Percentiles rank a stretch among this genome's conserved stretches.
Evolutionary conservation across 35 echinoderm and acorn worm species (phyloP).

Genomic region (Heliocidaris tuberculata): DNA sequence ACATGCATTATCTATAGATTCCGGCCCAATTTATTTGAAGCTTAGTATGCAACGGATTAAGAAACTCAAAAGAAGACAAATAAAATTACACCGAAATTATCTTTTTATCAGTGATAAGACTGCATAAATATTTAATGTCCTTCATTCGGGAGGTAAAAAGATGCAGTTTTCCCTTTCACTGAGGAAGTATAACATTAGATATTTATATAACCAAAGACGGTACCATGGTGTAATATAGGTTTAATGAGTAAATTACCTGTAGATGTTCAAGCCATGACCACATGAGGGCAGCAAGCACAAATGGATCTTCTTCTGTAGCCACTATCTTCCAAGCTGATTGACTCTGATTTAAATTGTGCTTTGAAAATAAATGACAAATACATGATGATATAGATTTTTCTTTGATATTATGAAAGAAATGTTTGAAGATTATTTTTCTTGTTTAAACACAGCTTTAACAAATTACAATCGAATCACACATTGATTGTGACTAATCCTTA

Average conservation of each 20-base stretch:
- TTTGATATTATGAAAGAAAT: not conserved
- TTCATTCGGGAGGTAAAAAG: not conserved
- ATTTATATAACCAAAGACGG: too few species aligned
- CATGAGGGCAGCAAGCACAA: conserved; percentile 66
- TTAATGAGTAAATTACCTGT: conserved; percentile 39
- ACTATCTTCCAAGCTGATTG: conserved; percentile 73
- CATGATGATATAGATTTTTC: not conserved
- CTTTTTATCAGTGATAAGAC: not conserved
- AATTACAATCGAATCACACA: too few species aligned
- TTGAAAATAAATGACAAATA: conserved; percentile 1
- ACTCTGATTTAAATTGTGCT: conserved; percentile 74
- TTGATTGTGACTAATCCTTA: too few species aligned
- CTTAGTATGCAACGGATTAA: not conserved
- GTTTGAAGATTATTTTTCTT: not conserved
- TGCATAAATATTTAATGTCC: not conserved
- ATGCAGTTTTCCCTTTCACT: not conserved
- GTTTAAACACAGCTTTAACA: not conserved
- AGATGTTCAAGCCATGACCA: conserved; percentile 84
- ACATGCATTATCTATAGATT: too few species aligned
- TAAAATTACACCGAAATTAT: not conserved
- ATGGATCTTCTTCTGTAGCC: conserved; percentile 76
- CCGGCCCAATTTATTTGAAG: too few species aligned
- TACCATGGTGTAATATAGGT: too few species aligned
- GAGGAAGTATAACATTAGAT: not conserved
- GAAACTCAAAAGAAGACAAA: not conserved